phyloP scores from a whole-genome alignment of 2,113 vertebrate species.

The Clinocottus analis region DNA sequence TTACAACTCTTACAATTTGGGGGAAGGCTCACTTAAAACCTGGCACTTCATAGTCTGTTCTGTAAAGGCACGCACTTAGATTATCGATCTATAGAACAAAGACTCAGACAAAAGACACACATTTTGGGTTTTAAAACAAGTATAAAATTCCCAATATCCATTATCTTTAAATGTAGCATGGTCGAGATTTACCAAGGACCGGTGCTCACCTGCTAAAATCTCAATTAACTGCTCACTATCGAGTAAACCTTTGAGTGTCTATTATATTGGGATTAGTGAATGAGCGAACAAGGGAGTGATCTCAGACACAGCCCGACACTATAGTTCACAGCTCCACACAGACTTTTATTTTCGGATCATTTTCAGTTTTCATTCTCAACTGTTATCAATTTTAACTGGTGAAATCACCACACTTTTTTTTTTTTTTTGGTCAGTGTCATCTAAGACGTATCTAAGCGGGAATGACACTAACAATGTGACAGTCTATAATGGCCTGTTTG shows the following conservation, averaged over 20 bases:
- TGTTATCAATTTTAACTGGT: background rate
- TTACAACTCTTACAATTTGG: slow-evolving; percentile 10
- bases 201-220: background rate
- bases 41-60: slow-evolving; percentile 16
- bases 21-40: slow-evolving; percentile 13
- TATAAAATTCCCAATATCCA: background rate
- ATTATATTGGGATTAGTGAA: background rate
- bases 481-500: slow-evolving; percentile 32
- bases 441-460: slow-evolving; percentile 5
- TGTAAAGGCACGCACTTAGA: slow-evolving; percentile 18
- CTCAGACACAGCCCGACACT: background rate
- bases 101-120: background rate
- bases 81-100: background rate
- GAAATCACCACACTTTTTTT: slow-evolving; percentile 3
- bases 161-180: background rate
- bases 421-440: background rate
- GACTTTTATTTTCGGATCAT: too few relatives aligned
- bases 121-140: slow-evolving; percentile 15
- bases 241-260: background rate
- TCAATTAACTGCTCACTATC: background rate
- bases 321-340: background rate
- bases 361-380: background rate
- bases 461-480: slow-evolving; percentile 30
- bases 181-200: slow-evolving; percentile 69
- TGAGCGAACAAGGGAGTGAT: background rate